phyloP scores from a whole-genome alignment of 2,113 vertebrate species.

The Helogale parvula region DNA sequence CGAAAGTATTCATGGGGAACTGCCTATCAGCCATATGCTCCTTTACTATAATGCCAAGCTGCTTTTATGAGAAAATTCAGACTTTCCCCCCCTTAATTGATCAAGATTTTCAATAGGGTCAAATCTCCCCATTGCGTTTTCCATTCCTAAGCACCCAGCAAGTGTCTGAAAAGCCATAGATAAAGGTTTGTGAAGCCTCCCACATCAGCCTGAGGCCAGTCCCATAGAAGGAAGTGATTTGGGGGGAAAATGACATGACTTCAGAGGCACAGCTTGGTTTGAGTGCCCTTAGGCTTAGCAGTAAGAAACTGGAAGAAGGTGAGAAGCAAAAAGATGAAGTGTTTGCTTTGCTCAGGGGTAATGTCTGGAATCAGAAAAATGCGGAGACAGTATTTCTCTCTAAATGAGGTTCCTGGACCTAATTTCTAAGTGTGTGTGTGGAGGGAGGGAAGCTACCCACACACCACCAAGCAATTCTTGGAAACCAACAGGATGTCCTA shows the following conservation, averaged over 20 bases:
- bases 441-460: not conserved
- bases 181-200: not conserved
- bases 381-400: not conserved
- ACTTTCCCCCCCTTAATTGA: not conserved
- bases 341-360: not conserved
- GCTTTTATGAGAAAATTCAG: not conserved
- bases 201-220: not conserved
- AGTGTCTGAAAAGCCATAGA: not conserved
- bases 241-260: not conserved
- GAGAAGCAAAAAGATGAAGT: not conserved
- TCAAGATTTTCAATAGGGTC: not conserved
- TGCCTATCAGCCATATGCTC: not conserved
- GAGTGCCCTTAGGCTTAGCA: not conserved
- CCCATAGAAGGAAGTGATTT: not conserved
- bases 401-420: not conserved
- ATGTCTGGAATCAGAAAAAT: not conserved
- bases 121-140: not conserved
- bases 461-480: not conserved
- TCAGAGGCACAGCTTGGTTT: not conserved
- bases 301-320: not conserved
- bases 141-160: not conserved
- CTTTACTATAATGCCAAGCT: not conserved
- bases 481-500: not conserved
- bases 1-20: not conserved
- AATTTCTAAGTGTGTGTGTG: not conserved